Percentiles rank a stretch among this genome's conserved stretches.
Evolutionary conservation across 2,888 invertebrate species (phyloP).

Genomic region (Yponomeuta sedellus): DNA sequence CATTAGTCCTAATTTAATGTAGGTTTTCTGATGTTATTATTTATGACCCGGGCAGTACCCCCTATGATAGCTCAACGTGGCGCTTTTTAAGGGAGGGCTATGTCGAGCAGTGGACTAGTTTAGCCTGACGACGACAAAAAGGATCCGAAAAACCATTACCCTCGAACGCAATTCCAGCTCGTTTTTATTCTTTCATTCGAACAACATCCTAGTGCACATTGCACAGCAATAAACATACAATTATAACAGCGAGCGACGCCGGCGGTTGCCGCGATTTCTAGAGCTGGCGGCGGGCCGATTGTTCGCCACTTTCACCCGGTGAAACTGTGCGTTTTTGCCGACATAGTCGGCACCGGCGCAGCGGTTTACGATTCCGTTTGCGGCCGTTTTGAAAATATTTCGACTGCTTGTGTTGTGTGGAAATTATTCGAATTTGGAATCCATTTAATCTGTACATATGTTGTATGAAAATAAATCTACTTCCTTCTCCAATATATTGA

Average conservation of each 20-base stretch:
- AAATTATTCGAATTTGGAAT: too few species aligned
- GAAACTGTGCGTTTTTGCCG: constrained; percentile 68
- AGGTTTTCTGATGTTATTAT: too few species aligned
- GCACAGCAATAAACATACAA: constrained; percentile 2
- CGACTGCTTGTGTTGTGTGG: too few species aligned
- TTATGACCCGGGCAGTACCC: too few species aligned
- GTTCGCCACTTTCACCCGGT: constrained; percentile 69
- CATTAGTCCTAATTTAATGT: too few species aligned
- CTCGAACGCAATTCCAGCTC: neutral
- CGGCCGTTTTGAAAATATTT: constrained; percentile 26
- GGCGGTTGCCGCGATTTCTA: constrained; percentile 32
- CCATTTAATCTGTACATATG: too few species aligned
- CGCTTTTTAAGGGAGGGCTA: too few species aligned
- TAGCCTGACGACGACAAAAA: neutral
- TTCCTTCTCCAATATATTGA: too few species aligned
- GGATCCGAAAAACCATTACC: neutral
- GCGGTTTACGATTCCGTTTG: constrained; percentile 28
- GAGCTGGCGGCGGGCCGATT: constrained; percentile 29
- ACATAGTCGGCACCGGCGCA: constrained; percentile 42
- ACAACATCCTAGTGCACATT: neutral
- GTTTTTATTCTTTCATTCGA: neutral
- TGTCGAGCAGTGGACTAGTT: too few species aligned
- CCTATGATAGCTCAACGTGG: too few species aligned
- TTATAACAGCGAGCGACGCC: constrained; percentile 6
- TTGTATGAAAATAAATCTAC: too few species aligned